These are phyloP conservation scores for Enteromius anoplus DNA, from an alignment of 2,797 vertebrate genomes.

Conservation along the genomic window DNA sequence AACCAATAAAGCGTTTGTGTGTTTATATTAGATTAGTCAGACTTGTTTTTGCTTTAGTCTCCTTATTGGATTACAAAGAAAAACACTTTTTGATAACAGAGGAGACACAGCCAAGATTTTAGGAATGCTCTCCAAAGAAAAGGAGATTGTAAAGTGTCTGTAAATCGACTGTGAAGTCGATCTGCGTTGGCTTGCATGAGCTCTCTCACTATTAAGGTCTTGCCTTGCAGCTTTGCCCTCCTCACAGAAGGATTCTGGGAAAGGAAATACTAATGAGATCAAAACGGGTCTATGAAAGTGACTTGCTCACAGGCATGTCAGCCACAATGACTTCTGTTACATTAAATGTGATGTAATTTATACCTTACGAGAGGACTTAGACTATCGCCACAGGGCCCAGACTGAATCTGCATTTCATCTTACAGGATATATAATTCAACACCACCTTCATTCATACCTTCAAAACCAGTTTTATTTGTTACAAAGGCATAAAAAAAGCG, in stretches of 20 bases:
- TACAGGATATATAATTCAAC: slow-evolving; percentile 50
- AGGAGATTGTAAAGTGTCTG: slow-evolving; percentile 1
- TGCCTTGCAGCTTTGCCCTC: slow-evolving; percentile 23
- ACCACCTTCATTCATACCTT: slow-evolving; percentile 39
- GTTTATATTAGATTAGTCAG: slow-evolving; percentile 16
- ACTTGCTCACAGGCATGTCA: background rate
- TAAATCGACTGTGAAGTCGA: background rate
- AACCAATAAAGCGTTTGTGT: background rate
- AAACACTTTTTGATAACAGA: background rate
- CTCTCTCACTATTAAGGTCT: background rate
- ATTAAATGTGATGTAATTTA: slow-evolving; percentile 54
- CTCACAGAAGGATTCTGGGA: slow-evolving; percentile 34
- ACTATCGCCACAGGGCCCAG: slow-evolving; percentile 58
- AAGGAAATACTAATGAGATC: slow-evolving; percentile 30
- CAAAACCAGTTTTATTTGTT: background rate
- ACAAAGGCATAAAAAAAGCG: slow-evolving; percentile 10
- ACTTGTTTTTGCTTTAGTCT: background rate
- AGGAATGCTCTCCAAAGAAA: slow-evolving; percentile 1
- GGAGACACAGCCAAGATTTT: background rate
- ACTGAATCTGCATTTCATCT: slow-evolving; percentile 44
- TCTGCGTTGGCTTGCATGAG: slow-evolving; percentile 7
- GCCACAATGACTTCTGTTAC: slow-evolving; percentile 30
- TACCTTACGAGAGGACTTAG: slow-evolving; percentile 37
- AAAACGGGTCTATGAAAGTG: slow-evolving; percentile 8
- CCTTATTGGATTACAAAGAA: background rate